Evolutionary conservation across 2,797 vertebrate species (phyloP), one percentile per base, ranked within the genome.

Genomic region (Sebastes reedi): DNA sequence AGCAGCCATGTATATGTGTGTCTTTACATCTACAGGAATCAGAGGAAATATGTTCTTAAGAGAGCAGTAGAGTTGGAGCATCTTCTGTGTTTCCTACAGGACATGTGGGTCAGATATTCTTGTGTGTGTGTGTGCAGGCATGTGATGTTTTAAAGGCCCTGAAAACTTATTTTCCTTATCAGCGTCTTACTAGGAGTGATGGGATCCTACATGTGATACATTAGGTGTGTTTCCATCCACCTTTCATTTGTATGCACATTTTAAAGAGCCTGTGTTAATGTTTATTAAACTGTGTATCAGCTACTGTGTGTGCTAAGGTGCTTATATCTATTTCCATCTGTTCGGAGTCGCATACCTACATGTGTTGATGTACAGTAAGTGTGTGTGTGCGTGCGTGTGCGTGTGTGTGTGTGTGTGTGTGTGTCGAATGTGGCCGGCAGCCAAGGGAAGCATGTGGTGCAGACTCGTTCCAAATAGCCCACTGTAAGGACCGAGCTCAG

Each of bases 401-500:
- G 50, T 50, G 72, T 78, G 70, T 64, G 34, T 50, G 62, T 62
- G 65, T 61, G 67, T 74, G 82, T 77, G 73, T 72, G 79, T 81
- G 72, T 72, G 66, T 75, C 30, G 24, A 62, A 67, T 14, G 66
- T 81, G 78, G 77, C 36, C 25, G 5, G 20, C 60, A 61, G 78
- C 81, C 88, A 72, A 34, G 1, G 1, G 67, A 36, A 64, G 71
- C 69, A 79, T 86, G 82, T 60, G 78, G 20, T 10, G 2, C 56
- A 16, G 54, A 18, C 67, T 76, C 4, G 16, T 69, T 81, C 61
- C 75, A 72, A 54, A 83, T 72, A 67, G 72, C 72, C 50, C 67
- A 36, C 67, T 55, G 54, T 80, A 68, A 89, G 74, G 72, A 85
- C 85, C 62, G 65, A 74, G 36, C 34, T 50, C 54, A 6, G 80